Evolutionary conservation across 2,797 vertebrate genomes (phyloP).

Genomic region (Oceanodroma leucorhoa): DNA sequence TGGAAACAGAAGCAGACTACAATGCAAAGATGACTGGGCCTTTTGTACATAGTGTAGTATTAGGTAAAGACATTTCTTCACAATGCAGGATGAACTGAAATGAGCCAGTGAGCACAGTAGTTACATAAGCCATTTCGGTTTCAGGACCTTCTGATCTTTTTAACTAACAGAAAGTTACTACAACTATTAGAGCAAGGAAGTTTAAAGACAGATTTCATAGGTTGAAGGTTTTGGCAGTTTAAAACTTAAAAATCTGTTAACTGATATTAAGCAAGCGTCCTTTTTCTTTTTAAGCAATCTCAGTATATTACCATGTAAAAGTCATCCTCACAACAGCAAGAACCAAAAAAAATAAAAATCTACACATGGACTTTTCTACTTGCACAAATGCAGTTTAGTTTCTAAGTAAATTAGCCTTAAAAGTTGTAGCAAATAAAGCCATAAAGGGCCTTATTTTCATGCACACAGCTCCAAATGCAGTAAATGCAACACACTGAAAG

Average conservation of each 20-base stretch:
- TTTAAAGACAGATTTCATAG: slow-evolving; percentile 53
- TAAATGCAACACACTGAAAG: neutral
- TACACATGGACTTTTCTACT: neutral
- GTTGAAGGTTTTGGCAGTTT: slow-evolving; percentile 66
- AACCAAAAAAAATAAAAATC: slow-evolving; percentile 17
- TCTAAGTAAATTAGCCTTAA: slow-evolving; percentile 8
- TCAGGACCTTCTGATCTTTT: slow-evolving; percentile 18
- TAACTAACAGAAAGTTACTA: slow-evolving; percentile 51
- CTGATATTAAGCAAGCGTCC: slow-evolving; percentile 79
- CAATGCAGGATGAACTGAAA: neutral
- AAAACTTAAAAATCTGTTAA: slow-evolving; percentile 77
- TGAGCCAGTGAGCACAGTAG: neutral
- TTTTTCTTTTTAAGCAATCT: slow-evolving; percentile 81
- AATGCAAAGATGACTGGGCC: neutral
- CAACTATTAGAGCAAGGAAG: slow-evolving; percentile 49
- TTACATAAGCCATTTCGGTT: slow-evolving; percentile 37
- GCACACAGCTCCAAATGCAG: neutral
- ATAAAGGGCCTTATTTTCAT: neutral
- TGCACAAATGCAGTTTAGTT: neutral
- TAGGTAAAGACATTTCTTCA: slow-evolving; percentile 49
- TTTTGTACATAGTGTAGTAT: neutral
- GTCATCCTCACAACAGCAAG: slow-evolving; percentile 46
- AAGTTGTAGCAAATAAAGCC: neutral
- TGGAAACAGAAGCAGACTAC: neutral
- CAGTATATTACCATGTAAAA: slow-evolving; percentile 50